Evolutionary conservation across 2,888 invertebrate species (phyloP), one percentile per base, ranked within the genome.

Genomic region (Pemphredon lugubris): DNA sequence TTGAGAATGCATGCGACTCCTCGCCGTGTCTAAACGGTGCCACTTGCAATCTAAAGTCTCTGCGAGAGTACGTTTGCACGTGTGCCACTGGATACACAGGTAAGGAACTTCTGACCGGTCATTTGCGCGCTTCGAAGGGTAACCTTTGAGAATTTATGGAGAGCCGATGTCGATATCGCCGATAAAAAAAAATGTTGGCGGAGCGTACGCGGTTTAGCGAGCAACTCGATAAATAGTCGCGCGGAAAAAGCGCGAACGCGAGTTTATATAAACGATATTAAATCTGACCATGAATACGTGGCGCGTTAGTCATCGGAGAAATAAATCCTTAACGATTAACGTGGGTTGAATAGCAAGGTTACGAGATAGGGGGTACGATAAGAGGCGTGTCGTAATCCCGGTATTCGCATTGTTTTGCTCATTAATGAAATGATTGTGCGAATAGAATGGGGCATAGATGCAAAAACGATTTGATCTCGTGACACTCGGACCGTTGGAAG

Each of bases 21-120:
- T 93, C 94, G 68, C 98, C 97, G 0, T 98, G 98, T 89, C 91
- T 93, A 83, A 96, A 98, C 88, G 96, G 96, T 48, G 98, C 97
- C 42, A 95, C 96, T 45, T 98, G 98, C 90, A 92, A 94, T 75
- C 92, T 98, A 76, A 94, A 93, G 79, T 94, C 96, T 42, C 91
- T 98, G 57, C 92, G 94, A 71, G 93, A 94, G 64, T 98, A 95
- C 91, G 94, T 94, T 82, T 98, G 98, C 90, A 93, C 94, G 70
- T 98, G 98, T 88, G 94, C 95, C 16, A 93, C 95, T 11, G 98
- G 98, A 58, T 98, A 94, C 90, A 95, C 96, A 88, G 96, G 96
- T 95, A 88, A 92, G 92, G 86, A 11, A 51, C 11, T 40, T 6
- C 9, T 20, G 39, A 13, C n/a, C n/a, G n/a, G n/a, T n/a, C n/a